phyloP scores from a whole-genome alignment of 2,113 vertebrate species.

The Pholis gunnellus region DNA sequence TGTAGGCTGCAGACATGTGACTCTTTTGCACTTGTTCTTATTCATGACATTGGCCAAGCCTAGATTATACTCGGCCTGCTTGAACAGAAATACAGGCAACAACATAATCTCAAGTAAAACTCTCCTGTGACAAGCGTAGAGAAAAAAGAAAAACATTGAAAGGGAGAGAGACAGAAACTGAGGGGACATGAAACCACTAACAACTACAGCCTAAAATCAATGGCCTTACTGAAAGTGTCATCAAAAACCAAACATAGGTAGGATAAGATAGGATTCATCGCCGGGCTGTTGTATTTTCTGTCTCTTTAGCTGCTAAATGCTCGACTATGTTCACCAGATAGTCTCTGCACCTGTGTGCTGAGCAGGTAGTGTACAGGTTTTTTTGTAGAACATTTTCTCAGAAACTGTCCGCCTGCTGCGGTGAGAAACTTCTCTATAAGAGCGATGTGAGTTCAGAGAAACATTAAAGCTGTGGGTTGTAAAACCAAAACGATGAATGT shows the following conservation, averaged over 20 bases:
- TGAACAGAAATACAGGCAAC: constrained; percentile 44
- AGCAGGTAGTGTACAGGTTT: no score
- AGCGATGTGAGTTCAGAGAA: no score
- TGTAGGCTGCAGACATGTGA: constrained; percentile 36
- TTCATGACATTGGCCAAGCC: constrained; percentile 45
- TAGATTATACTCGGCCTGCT: constrained; percentile 48
- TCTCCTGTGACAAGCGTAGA: constrained; percentile 12
- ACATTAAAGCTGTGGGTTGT: no score
- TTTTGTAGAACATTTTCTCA: no score
- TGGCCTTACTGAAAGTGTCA: background rate
- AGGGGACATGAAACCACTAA: background rate
- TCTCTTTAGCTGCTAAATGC: background rate
- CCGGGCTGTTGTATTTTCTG: background rate
- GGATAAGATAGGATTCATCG: no score
- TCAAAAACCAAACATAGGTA: background rate
- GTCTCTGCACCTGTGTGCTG: no score
- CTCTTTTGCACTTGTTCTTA: constrained; percentile 49
- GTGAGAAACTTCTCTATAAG: no score
- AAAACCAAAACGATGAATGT: no score
- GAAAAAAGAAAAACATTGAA: background rate
- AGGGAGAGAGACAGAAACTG: background rate
- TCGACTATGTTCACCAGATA: no score
- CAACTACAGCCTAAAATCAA: background rate
- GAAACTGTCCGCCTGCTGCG: no score
- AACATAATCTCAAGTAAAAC: constrained; percentile 48